phyloP scores from a whole-genome alignment of 2,113 vertebrate species.

The Lagopus muta region DNA sequence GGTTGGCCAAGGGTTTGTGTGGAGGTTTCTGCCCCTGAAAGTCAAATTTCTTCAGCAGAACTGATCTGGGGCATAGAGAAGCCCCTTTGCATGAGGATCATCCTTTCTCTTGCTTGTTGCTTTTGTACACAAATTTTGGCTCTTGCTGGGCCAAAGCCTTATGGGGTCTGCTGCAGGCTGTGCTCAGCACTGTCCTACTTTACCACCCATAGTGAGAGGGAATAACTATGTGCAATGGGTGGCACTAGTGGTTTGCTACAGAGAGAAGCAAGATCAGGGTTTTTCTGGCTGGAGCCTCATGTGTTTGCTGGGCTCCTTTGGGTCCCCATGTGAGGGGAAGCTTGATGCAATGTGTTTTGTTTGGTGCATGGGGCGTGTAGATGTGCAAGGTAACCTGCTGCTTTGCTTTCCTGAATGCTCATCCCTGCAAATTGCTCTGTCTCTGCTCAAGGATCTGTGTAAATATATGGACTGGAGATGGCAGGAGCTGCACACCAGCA shows the following conservation, averaged over 20 bases:
- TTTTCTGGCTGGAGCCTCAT: neutral
- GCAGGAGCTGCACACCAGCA: neutral
- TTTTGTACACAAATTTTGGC: neutral
- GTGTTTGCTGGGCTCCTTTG: neutral
- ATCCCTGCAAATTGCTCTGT: constrained; percentile 34
- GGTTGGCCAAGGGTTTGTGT: accelerated
- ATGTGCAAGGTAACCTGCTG: neutral
- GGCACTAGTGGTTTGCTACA: neutral
- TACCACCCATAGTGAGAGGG: neutral
- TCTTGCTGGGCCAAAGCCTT: neutral
- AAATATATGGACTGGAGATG: constrained; percentile 28
- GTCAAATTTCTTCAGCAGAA: neutral
- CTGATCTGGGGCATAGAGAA: neutral
- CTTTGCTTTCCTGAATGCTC: neutral
- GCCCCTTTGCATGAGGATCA: neutral
- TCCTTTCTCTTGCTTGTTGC: neutral
- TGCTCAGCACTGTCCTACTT: accelerated
- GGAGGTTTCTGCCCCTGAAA: neutral
- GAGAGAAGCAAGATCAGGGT: neutral
- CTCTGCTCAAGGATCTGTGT: constrained; percentile 41
- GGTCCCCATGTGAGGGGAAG: neutral
- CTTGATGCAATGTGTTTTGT: neutral
- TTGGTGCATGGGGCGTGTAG: neutral
- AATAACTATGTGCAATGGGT: neutral
- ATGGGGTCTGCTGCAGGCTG: accelerated